Conservation (phyloP, 2,797 vertebrate species). For the Sciaenops ocellatus region DNA sequence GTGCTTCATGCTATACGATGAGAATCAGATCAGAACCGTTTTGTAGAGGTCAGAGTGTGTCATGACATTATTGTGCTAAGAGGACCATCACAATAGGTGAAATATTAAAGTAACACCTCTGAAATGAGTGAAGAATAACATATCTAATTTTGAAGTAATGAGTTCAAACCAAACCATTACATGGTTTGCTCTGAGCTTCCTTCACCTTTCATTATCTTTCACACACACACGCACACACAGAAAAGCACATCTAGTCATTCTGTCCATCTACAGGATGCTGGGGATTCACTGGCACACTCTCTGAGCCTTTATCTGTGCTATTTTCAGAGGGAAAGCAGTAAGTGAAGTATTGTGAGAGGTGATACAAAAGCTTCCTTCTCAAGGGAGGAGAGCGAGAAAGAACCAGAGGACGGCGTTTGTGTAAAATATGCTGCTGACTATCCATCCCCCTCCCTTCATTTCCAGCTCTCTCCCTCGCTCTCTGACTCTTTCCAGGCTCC, state of each 20-base stretch:
- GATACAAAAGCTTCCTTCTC: slow-evolving; percentile 67
- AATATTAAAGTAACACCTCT: neutral
- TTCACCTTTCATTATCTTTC: slow-evolving; percentile 14
- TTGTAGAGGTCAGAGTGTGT: no score
- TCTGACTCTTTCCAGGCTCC: slow-evolving; percentile 32
- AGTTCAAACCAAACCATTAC: slow-evolving; percentile 1
- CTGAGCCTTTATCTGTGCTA: slow-evolving; percentile 59
- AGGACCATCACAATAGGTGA: neutral
- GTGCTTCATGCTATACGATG: no score
- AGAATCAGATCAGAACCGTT: no score
- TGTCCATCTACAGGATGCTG: slow-evolving; percentile 49
- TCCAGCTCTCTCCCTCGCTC: slow-evolving; percentile 2
- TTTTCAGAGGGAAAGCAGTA: slow-evolving; percentile 64
- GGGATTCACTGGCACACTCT: slow-evolving; percentile 36
- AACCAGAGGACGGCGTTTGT: slow-evolving; percentile 29
- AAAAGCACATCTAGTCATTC: slow-evolving; percentile 33
- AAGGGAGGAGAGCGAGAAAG: slow-evolving; percentile 32
- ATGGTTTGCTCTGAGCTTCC: slow-evolving; percentile 4
- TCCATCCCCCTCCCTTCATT: slow-evolving; percentile 22
- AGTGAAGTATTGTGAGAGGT: slow-evolving; percentile 66
- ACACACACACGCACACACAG: neutral
- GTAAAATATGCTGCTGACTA: slow-evolving; percentile 56
- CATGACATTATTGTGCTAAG: no score
- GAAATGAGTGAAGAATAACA: neutral
- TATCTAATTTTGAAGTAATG: neutral